Conservation (phyloP, 2,113 vertebrate genomes). For the Rhabdomys dilectus region DNA sequence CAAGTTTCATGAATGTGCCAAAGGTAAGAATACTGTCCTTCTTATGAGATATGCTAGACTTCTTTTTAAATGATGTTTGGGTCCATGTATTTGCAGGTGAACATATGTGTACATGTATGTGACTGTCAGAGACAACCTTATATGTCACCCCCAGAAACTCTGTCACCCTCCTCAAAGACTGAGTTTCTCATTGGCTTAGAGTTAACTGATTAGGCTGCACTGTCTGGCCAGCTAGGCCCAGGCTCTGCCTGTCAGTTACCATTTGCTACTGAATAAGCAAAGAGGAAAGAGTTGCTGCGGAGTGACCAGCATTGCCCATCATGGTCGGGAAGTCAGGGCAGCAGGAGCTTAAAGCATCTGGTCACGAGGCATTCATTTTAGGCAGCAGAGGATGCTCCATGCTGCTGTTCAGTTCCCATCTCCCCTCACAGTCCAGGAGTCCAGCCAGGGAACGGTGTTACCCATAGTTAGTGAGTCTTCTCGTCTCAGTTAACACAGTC, state of each 20-base stretch:
- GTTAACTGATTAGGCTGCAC: neutral
- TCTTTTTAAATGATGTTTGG: neutral
- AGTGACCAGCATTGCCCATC: neutral
- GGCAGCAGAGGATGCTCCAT: neutral
- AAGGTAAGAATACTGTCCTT: conserved; percentile 86
- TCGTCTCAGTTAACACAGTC: neutral
- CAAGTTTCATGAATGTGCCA: conserved; percentile 95
- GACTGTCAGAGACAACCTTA: neutral
- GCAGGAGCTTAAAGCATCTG: neutral
- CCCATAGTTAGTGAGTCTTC: no score
- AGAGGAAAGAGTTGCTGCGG: neutral
- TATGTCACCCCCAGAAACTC: neutral
- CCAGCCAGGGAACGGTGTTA: no score
- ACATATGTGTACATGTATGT: neutral
- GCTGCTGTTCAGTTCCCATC: no score
- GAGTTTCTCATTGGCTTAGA: neutral
- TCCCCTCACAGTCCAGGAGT: neutral
- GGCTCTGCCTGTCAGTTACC: neutral
- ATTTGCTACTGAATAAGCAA: neutral
- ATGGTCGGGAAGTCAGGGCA: neutral
- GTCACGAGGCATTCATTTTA: no score
- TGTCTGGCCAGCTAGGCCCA: neutral
- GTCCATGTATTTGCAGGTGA: no score
- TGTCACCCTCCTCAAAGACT: neutral
- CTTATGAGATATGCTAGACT: neutral